Conservation (phyloP, 1,140 invertebrate species). For the Arion vulgaris region DNA sequence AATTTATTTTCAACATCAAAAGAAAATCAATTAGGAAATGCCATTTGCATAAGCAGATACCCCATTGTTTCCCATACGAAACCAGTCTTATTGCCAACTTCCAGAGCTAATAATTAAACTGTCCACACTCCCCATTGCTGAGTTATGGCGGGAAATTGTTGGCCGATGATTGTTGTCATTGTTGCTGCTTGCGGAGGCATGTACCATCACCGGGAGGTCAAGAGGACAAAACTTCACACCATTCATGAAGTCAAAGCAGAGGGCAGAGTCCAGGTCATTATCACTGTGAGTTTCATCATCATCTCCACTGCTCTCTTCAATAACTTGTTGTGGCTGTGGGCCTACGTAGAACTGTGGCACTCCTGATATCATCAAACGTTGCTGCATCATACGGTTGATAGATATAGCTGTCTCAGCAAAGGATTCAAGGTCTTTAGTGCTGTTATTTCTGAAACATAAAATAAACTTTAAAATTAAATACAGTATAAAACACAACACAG, state of each 20-base stretch:
- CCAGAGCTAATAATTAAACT: slow-evolving; percentile 39
- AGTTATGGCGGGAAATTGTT: background rate
- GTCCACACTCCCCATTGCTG: slow-evolving; percentile 27
- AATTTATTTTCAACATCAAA: too few species aligned
- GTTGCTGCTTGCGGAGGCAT: background rate
- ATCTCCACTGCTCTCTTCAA: slow-evolving; percentile 46
- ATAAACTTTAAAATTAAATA: too few species aligned
- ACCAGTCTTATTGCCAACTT: slow-evolving; percentile 31
- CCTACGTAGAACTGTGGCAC: slow-evolving; percentile 57
- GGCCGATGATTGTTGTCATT: background rate
- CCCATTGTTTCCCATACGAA: too few species aligned
- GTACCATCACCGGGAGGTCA: slow-evolving; percentile 84
- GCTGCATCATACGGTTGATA: slow-evolving; percentile 90
- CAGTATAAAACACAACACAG: too few species aligned
- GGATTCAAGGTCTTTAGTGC: slow-evolving; percentile 89
- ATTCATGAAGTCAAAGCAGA: slow-evolving; percentile 43
- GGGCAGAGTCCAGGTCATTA: slow-evolving; percentile 36
- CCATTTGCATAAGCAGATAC: background rate
- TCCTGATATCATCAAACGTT: slow-evolving; percentile 82
- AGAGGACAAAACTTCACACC: slow-evolving; percentile 86
- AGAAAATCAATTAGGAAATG: too few species aligned
- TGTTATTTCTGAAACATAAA: slow-evolving; percentile 83
- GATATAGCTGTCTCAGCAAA: slow-evolving; percentile 96
- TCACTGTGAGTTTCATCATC: slow-evolving; percentile 43
- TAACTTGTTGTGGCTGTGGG: slow-evolving; percentile 39